Evolutionary conservation across 2,797 vertebrate genomes (phyloP).

Genomic region (Anabacerthia variegaticeps): DNA sequence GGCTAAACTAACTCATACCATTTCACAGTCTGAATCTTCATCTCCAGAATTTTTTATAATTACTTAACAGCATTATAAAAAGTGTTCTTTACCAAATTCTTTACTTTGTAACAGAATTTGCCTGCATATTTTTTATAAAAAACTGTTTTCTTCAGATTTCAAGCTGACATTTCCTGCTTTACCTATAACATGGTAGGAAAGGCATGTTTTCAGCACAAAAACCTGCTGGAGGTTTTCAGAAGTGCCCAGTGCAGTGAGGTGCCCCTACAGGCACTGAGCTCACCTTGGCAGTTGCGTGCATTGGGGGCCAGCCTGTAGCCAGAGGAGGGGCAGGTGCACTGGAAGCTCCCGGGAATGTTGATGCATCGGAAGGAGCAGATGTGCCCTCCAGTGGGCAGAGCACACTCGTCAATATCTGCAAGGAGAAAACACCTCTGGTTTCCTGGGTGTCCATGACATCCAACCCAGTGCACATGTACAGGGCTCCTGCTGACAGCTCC

Average conservation of each 20-base stretch:
- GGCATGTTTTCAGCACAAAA: background rate
- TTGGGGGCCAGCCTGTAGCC: conserved; percentile 91
- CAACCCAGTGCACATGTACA: accelerated
- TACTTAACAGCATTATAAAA: background rate
- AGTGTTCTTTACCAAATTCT: background rate
- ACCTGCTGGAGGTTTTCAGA: background rate
- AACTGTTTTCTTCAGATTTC: background rate
- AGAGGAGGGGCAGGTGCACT: conserved; percentile 87
- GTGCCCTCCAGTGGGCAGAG: conserved; percentile 93
- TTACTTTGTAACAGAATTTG: background rate
- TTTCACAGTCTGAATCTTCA: background rate
- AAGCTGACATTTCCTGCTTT: background rate
- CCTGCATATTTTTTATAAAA: background rate
- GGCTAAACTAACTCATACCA: background rate
- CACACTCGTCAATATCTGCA: conserved; percentile 96
- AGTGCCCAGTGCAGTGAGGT: background rate
- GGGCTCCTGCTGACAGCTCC: background rate
- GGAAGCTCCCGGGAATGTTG: conserved; percentile 93
- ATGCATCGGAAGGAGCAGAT: conserved; percentile 96
- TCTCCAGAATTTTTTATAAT: background rate
- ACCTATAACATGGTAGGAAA: background rate
- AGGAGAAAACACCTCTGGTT: background rate
- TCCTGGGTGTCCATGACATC: background rate
- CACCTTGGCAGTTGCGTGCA: conserved; percentile 94
- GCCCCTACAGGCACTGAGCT: background rate